These are phyloP conservation scores for Halcyon leucocephala DNA, from an alignment of 2,797 vertebrate species.

Conservation along the genomic window DNA sequence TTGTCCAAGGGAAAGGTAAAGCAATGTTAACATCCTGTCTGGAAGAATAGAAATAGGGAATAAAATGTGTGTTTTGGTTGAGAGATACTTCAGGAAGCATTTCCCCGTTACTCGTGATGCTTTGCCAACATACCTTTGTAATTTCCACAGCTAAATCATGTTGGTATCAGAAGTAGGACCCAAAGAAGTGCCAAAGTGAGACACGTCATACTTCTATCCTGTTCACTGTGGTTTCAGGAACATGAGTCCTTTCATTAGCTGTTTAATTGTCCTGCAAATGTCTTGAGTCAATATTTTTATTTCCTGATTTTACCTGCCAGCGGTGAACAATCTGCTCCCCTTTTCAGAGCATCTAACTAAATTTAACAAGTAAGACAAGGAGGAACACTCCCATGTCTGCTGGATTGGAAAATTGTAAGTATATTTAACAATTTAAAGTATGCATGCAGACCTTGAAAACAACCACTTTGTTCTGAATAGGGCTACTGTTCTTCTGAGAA, in stretches of 20 bases:
- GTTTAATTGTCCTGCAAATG: conserved; percentile 75
- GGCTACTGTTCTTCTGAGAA: background rate
- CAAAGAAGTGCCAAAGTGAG: conserved; percentile 1
- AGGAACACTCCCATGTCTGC: conserved; percentile 37
- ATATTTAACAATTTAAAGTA: conserved; percentile 66
- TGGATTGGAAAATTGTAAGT: conserved; percentile 36
- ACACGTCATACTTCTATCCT: conserved; percentile 47
- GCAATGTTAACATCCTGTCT: background rate
- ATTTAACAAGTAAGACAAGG: conserved; percentile 67
- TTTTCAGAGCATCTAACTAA: conserved; percentile 70
- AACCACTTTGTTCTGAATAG: conserved; percentile 39
- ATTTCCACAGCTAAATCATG: background rate
- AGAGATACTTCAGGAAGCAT: conserved; percentile 22
- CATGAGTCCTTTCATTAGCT: conserved; percentile 73
- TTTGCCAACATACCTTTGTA: background rate
- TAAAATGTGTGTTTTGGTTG: background rate
- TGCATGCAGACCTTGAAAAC: conserved; percentile 52
- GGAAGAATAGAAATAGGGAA: background rate
- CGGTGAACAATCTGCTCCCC: conserved; percentile 58
- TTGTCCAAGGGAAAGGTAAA: conserved; percentile 12
- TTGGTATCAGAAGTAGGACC: background rate
- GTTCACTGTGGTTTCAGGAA: conserved; percentile 51
- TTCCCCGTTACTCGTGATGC: background rate
- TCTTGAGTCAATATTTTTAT: conserved; percentile 80
- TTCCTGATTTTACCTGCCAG: conserved; percentile 77